Conservation (phyloP, 2,888 invertebrate species). For the Cacoxenus indagator region DNA sequence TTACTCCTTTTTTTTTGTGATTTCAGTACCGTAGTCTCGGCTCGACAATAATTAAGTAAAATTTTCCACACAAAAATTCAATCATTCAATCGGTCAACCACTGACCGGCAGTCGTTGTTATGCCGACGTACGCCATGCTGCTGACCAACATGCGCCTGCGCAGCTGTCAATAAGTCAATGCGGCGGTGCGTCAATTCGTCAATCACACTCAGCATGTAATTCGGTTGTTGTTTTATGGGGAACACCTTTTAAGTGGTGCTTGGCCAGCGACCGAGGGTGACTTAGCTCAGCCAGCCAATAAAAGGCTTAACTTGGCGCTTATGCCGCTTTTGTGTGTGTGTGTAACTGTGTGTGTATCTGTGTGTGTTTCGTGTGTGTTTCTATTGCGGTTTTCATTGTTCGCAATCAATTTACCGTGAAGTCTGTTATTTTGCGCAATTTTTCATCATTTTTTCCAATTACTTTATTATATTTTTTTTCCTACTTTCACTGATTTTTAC, state of each 20-base stretch:
- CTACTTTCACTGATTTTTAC: background rate
- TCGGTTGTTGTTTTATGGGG: background rate
- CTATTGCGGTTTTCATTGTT: conserved; percentile 9
- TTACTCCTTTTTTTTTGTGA: conserved; percentile 1
- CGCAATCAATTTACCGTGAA: conserved; percentile 1
- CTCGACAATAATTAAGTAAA: conserved; percentile 1
- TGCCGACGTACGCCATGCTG: background rate
- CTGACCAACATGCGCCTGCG: background rate
- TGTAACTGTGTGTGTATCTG: background rate
- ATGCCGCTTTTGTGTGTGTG: background rate
- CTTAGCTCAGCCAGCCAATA: background rate
- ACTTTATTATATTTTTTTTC: background rate
- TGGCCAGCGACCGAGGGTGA: too few species aligned
- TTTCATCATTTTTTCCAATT: background rate
- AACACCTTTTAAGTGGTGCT: conserved; percentile 1
- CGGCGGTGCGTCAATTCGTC: background rate
- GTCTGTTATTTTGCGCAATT: background rate
- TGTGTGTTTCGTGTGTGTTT: background rate
- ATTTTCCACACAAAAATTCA: background rate
- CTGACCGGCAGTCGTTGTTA: background rate
- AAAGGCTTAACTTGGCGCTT: background rate
- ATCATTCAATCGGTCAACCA: background rate
- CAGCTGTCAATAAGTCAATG: conserved; percentile 10
- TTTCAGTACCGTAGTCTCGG: too few species aligned
- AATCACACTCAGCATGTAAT: background rate